These are phyloP conservation scores for Aporrectodea caliginosa DNA, from an alignment of 1,140 invertebrate species.

Conservation along the genomic window DNA sequence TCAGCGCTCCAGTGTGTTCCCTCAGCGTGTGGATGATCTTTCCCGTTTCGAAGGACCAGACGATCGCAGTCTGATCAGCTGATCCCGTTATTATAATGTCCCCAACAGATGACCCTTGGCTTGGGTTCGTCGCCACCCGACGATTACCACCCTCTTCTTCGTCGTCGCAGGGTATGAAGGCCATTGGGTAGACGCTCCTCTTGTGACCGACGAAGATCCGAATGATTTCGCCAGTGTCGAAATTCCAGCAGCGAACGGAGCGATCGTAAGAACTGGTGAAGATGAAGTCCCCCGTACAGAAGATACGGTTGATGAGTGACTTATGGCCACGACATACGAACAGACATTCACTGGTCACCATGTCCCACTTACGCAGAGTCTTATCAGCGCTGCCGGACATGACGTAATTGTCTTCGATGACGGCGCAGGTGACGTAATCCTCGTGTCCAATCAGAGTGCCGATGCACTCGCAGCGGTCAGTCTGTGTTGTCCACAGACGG, in stretches of 20 bases:
- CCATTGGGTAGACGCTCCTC: slow-evolving; percentile 59
- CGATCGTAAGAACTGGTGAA: slow-evolving; percentile 61
- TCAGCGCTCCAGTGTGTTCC: slow-evolving; percentile 58
- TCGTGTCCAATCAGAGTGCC: slow-evolving; percentile 59
- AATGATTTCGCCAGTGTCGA: slow-evolving; percentile 55
- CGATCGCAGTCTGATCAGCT: slow-evolving; percentile 57
- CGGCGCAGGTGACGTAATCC: slow-evolving; percentile 59
- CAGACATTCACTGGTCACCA: slow-evolving; percentile 58
- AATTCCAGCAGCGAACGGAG: slow-evolving; percentile 60
- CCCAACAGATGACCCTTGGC: slow-evolving; percentile 38
- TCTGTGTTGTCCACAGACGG: slow-evolving; percentile 59
- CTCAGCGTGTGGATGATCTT: slow-evolving; percentile 55
- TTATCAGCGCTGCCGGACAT: slow-evolving; percentile 60
- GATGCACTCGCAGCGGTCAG: slow-evolving; percentile 58
- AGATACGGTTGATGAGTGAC: slow-evolving; percentile 58
- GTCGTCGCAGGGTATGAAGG: slow-evolving; percentile 57
- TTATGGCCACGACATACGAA: slow-evolving; percentile 57
- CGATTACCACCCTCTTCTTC: slow-evolving; percentile 38
- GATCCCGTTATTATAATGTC: slow-evolving; percentile 59
- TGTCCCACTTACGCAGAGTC: slow-evolving; percentile 61
- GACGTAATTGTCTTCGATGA: slow-evolving; percentile 58
- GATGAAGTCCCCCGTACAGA: slow-evolving; percentile 60
- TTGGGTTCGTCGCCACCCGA: slow-evolving; percentile 23
- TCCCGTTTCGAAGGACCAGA: slow-evolving; percentile 59
- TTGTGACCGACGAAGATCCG: slow-evolving; percentile 58